Evolutionary conservation across 2,113 vertebrate species (phyloP).

Genomic region (Dicerorhinus sumatrensis): DNA sequence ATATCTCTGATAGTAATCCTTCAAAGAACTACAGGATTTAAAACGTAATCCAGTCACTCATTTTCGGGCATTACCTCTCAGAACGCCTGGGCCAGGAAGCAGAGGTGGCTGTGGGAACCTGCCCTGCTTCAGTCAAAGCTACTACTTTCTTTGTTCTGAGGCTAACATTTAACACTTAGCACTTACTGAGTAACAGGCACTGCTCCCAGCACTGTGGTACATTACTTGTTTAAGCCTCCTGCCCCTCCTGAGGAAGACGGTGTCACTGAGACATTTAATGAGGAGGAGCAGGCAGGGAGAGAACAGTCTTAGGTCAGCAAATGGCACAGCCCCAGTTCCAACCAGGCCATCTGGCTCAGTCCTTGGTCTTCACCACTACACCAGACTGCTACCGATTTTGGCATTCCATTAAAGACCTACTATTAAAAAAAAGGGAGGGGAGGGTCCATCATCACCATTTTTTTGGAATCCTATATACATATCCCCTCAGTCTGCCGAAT

Average conservation of each 20-base stretch:
- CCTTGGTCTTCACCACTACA: no score
- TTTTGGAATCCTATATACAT: background rate
- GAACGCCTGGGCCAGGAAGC: background rate
- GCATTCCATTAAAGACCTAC: background rate
- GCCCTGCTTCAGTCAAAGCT: background rate
- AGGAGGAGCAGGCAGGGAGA: background rate
- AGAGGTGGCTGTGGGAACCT: no score
- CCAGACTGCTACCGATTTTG: background rate
- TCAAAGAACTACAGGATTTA: background rate
- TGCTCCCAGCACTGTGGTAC: background rate
- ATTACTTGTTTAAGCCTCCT: background rate
- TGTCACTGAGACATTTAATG: background rate
- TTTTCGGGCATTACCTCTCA: background rate
- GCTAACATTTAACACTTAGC: background rate
- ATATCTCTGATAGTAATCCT: background rate
- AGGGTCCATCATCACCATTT: background rate
- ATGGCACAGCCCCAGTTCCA: accelerated
- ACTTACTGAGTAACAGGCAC: no score
- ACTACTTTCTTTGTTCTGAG: background rate
- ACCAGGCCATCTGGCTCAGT: background rate
- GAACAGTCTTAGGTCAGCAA: background rate
- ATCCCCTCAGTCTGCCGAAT: no score
- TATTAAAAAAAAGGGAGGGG: accelerated
- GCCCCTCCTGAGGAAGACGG: background rate
- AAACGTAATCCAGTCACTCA: background rate